Evolutionary conservation across 2,888 invertebrate genomes (phyloP).

Genomic region (Drymonia ruficornis): DNA sequence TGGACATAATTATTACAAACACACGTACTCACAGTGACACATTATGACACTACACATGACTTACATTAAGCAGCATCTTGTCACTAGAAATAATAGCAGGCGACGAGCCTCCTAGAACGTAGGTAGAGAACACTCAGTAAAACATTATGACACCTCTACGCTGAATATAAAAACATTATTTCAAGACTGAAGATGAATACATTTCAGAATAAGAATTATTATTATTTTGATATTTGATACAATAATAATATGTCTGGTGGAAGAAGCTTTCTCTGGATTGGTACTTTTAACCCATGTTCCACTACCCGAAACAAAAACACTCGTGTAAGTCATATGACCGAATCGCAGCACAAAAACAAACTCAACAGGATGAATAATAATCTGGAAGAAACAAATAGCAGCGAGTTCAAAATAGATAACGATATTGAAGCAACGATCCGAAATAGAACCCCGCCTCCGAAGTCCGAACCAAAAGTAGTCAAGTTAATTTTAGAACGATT

Average conservation of each 20-base stretch:
- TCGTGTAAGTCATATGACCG: conserved; percentile 35
- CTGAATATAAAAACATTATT: no score
- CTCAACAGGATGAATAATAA: conserved; percentile 52
- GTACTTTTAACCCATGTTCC: neutral
- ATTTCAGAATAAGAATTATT: no score
- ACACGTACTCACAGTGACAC: conserved; percentile 40
- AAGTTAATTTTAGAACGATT: conserved; percentile 79
- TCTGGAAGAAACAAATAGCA: conserved; percentile 64
- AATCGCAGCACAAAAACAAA: conserved; percentile 31
- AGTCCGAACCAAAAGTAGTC: conserved; percentile 82
- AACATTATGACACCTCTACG: neutral
- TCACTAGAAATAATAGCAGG: conserved; percentile 7
- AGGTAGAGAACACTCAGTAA: neutral
- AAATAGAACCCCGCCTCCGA: conserved; percentile 82
- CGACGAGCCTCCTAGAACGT: neutral
- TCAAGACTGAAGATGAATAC: no score
- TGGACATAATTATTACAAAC: conserved; percentile 39
- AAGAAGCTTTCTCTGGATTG: no score
- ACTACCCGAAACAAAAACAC: neutral
- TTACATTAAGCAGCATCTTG: conserved; percentile 15
- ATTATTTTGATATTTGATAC: no score
- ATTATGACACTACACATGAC: conserved; percentile 45
- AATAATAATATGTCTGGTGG: no score
- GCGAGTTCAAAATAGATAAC: conserved; percentile 72
- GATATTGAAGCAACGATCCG: conserved; percentile 71